These are phyloP conservation scores for Paralinhomoeus sp. DNA, from an alignment of 2,888 invertebrate genomes.

Conservation along the genomic window DNA sequence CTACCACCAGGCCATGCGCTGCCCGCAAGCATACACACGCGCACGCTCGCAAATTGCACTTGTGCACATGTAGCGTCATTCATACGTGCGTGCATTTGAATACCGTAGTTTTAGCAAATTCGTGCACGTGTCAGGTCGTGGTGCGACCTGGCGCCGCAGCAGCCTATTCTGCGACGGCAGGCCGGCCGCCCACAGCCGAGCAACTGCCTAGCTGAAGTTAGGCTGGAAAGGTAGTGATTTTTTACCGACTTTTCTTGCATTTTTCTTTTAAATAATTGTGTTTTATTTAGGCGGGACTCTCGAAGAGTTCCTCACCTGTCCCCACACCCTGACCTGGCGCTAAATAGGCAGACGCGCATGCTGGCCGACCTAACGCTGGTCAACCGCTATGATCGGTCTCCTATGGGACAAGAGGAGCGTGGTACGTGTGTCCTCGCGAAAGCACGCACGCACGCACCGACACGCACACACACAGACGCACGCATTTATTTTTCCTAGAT, in stretches of 20 bases:
- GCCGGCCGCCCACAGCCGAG: slow-evolving; percentile 42
- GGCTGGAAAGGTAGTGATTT: slow-evolving; percentile 27
- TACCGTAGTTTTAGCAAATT: too few relatives aligned
- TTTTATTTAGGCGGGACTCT: slow-evolving; percentile 61
- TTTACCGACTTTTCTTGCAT: too few relatives aligned
- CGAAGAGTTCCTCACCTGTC: slow-evolving; percentile 69
- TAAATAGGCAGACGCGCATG: slow-evolving; percentile 91
- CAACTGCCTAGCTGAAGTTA: slow-evolving; percentile 45
- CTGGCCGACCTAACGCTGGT: slow-evolving; percentile 76
- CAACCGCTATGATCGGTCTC: slow-evolving; percentile 58
- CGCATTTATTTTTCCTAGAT: too few relatives aligned
- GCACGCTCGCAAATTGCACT: too few relatives aligned
- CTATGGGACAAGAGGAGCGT: slow-evolving; percentile 3
- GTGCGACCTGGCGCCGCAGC: slow-evolving; percentile 29
- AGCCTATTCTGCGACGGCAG: slow-evolving; percentile 29
- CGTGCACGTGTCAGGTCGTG: slow-evolving; percentile 5
- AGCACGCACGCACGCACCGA: too few relatives aligned
- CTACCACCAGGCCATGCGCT: too few relatives aligned
- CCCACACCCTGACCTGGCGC: slow-evolving; percentile 77
- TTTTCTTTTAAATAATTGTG: too few relatives aligned
- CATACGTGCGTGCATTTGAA: too few relatives aligned
- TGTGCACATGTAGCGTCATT: too few relatives aligned
- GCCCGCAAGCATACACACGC: too few relatives aligned
- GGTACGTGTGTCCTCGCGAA: too few relatives aligned
- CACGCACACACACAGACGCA: too few relatives aligned